Evolutionary conservation across 1,140 invertebrate species (phyloP).

Genomic region (Drosophila setifemur): DNA sequence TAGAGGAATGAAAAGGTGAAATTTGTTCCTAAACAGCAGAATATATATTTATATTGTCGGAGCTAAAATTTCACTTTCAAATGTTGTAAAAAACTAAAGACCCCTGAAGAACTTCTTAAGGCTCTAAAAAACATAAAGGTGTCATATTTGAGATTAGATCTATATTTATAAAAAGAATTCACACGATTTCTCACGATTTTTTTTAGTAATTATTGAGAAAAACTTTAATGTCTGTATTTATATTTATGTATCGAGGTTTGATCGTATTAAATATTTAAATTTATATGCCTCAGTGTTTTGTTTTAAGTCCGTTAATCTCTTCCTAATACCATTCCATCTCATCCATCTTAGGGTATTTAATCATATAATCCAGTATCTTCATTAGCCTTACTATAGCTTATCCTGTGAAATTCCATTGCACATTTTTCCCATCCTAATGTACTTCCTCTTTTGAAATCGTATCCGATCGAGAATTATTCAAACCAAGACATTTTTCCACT

Average conservation of each 20-base stretch:
- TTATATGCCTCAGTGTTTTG: too few species aligned
- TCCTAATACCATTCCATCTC: too few species aligned
- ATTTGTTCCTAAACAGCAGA: neutral
- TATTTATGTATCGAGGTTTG: too few species aligned
- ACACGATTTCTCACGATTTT: neutral
- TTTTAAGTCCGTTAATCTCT: too few species aligned
- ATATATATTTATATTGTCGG: conserved; percentile 11
- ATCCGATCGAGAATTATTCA: too few species aligned
- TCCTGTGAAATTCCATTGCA: too few species aligned
- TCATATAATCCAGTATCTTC: too few species aligned
- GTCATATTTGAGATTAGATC: neutral
- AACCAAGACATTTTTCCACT: neutral
- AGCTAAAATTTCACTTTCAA: conserved; percentile 25
- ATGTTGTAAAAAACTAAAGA: conserved; percentile 3
- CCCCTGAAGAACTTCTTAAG: conserved; percentile 11
- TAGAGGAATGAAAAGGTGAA: conserved; percentile 1
- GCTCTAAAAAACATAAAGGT: neutral
- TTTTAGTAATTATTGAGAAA: too few species aligned
- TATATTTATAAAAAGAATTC: neutral
- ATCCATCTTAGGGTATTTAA: too few species aligned
- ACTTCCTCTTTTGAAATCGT: neutral
- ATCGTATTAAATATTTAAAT: too few species aligned
- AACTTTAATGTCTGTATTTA: too few species aligned
- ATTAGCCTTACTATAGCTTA: too few species aligned
- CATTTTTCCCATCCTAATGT: neutral